Evolutionary conservation across 2,797 vertebrate genomes (phyloP).

Genomic region (Rallus crepitans): DNA sequence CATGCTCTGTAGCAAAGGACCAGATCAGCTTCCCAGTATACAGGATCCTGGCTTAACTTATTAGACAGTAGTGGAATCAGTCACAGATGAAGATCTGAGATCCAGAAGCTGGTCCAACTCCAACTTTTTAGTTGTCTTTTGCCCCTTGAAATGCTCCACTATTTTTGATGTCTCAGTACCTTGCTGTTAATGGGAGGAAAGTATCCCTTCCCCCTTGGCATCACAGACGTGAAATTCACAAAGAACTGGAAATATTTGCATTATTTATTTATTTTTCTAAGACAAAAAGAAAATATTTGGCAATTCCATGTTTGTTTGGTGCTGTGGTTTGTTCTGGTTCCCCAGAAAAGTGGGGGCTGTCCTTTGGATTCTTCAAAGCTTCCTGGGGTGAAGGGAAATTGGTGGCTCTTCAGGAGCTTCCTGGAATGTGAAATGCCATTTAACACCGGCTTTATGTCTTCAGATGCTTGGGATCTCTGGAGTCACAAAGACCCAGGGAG

Average conservation of each 20-base stretch:
- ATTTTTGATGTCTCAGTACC: not conserved
- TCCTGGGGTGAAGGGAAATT: constrained; percentile 53
- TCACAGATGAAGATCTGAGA: not conserved
- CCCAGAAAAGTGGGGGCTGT: constrained; percentile 8
- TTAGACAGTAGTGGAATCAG: not conserved
- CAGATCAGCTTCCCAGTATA: not conserved
- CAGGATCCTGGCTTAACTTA: not conserved
- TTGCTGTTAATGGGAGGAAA: constrained; percentile 42
- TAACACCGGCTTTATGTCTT: not conserved
- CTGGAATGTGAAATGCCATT: constrained; percentile 53
- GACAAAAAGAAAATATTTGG: constrained; percentile 53
- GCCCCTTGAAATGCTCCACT: not conserved
- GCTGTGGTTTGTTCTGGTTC: constrained; percentile 46
- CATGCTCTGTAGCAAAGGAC: not conserved
- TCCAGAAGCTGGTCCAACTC: not conserved
- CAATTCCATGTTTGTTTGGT: not conserved
- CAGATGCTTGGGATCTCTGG: not conserved
- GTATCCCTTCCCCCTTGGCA: not conserved
- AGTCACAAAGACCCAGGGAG: not conserved
- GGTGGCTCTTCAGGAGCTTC: constrained; percentile 45
- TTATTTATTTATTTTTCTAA: not conserved
- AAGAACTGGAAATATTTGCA: not conserved
- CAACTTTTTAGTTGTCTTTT: not conserved
- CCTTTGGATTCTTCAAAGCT: constrained; percentile 40
- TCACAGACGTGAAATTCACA: not conserved